A percentile compares a stretch with the other conserved stretches of the same genome.
phyloP scores from a whole-genome alignment of 30 jellyfish, hydroid and myxozoan genomes.

The Turritopsis dohrnii region DNA sequence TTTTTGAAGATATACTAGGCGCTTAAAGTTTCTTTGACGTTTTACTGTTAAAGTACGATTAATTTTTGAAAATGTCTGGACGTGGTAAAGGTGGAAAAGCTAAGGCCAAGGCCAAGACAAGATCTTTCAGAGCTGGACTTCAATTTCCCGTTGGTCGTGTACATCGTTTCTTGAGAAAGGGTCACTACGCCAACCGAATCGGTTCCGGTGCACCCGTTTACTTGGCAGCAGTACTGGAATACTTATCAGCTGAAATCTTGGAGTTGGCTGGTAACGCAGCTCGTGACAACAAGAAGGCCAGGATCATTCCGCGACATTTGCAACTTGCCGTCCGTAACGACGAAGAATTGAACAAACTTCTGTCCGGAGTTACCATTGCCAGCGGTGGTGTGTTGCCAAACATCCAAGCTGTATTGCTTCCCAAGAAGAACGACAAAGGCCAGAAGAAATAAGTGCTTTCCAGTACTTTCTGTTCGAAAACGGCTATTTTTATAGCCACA shows the following conservation, averaged over 20 bases:
- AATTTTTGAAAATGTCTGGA: constrained; percentile 56
- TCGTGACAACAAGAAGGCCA: constrained; percentile 86
- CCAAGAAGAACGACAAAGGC: constrained; percentile 59
- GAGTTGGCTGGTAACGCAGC: constrained; percentile 99
- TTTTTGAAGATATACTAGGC: neutral
- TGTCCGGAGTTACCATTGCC: constrained; percentile 94
- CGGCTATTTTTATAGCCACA: constrained; percentile 23
- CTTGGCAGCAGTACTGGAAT: constrained; percentile 95
- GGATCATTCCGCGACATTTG: constrained; percentile 93
- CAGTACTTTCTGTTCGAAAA: neutral
- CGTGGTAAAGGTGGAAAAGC: constrained; percentile 90
- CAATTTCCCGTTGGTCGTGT: constrained; percentile 98
- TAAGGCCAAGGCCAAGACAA: constrained; percentile 53
- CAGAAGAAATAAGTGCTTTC: constrained; percentile 17
- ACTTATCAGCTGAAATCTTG: constrained; percentile 90
- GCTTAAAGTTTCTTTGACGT: neutral
- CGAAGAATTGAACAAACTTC: constrained; percentile 89
- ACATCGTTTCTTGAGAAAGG: constrained; percentile 71
- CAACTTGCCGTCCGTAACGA: constrained; percentile 95
- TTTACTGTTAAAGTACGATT: neutral
- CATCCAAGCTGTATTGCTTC: constrained; percentile 85
- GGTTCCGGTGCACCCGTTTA: constrained; percentile 97
- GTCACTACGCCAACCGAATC: constrained; percentile 82
- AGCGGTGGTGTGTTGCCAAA: constrained; percentile 94
- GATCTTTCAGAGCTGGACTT: constrained; percentile 92